phyloP scores from a whole-genome alignment of 2,797 vertebrate species.

The Melanotaenia trifasciata region DNA sequence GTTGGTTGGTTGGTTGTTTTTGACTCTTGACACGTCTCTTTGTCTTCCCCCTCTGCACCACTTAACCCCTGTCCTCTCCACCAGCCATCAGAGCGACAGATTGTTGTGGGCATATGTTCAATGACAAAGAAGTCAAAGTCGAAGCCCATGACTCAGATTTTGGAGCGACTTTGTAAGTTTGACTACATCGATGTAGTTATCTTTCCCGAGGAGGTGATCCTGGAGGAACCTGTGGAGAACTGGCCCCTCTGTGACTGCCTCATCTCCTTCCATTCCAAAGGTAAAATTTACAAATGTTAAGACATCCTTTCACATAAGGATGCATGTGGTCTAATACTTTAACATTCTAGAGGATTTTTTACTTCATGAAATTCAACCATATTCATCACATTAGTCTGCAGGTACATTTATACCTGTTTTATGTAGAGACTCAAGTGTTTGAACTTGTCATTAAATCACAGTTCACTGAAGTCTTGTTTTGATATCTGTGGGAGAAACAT shows the following conservation, averaged over 20 bases:
- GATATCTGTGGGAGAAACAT: neutral
- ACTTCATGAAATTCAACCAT: neutral
- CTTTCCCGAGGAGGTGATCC: conserved; percentile 95
- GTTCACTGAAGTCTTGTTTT: neutral
- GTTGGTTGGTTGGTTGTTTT: too few species aligned
- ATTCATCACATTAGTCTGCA: neutral
- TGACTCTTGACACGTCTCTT: neutral
- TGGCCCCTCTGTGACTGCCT: conserved; percentile 97
- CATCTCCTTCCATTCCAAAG: conserved; percentile 99
- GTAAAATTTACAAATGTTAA: conserved; percentile 67
- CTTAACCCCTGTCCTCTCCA: neutral
- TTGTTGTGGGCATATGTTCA: conserved; percentile 96
- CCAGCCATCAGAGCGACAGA: conserved; percentile 93
- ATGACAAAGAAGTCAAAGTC: conserved; percentile 99
- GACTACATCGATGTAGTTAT: conserved; percentile 96
- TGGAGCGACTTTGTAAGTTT: conserved; percentile 96
- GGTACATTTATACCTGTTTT: neutral
- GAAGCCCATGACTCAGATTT: conserved; percentile 97
- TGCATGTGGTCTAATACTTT: neutral
- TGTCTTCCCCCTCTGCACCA: neutral
- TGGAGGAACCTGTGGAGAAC: conserved; percentile 93
- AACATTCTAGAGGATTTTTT: neutral
- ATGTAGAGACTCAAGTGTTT: neutral
- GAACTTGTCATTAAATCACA: neutral
- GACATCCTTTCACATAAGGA: neutral